Base-by-base conservation (phyloP, 2,113 vertebrate species). In the Nesogale talazaci region DNA sequence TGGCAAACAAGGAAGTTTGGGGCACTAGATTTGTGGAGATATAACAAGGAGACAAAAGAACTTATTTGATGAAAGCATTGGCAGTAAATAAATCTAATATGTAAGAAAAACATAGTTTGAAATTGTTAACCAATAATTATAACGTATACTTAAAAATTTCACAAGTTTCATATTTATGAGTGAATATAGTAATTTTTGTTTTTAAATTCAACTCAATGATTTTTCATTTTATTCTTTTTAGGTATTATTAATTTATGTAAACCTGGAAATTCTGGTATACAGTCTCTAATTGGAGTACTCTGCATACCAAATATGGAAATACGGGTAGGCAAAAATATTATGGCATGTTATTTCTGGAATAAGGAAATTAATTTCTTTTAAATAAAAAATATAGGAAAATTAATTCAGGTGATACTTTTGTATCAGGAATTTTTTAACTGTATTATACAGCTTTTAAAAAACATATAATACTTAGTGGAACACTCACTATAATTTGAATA, bases 241-340 rank as follows among this genome's bases (percentile, higher is more conserved):
- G 99, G 99, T 94, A 99, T 99, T 97, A 99, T 99, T 98, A 99
- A 99, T 97, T 98, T 99, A 86, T 99, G 99, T 97, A 99, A 99
- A 96, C 98, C 98, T 96, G 99, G 99, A 83, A 99, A 99, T 97
- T 99, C 99, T 94, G 99, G 99, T 56, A 99, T 99, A 97, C 99
- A 99, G 63, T 99, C 99, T 96, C 98, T 99, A 96, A 99, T 99
- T 97, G 99, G 99, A 83, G 98, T 99, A 95, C 99, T 99, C 89
- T 99, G 99, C 97, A 99, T 99, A 99, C 99, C 99, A 98, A 99
- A 99, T 98, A 99, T 99, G 99, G 99, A 99, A 98, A 99, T 99
- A 96, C 98, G 99, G 98, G 99, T 99, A 98, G 89, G 99, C 98
- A 86, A 94, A 92, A 31, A 80, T 88, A 61, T 11, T 90, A 17